Evolutionary conservation across 2,113 vertebrate genomes (phyloP).

Genomic region (Mobula birostris): DNA sequence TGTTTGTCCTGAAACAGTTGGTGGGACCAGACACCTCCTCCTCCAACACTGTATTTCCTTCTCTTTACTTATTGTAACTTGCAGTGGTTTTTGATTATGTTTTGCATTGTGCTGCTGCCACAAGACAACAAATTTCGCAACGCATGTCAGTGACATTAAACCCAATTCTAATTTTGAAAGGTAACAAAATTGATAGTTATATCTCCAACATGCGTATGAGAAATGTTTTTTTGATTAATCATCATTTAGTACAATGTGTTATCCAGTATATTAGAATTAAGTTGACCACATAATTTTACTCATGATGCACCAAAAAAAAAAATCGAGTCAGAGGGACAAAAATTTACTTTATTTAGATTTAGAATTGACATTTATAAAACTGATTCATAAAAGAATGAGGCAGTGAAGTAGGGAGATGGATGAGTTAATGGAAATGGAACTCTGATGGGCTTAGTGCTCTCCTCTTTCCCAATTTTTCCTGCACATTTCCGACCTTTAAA

Average conservation of each 20-base stretch:
- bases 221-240: neutral
- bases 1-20: too few species aligned
- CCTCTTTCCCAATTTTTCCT: neutral
- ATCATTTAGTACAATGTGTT: neutral
- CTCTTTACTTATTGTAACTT: neutral
- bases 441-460: neutral
- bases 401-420: neutral
- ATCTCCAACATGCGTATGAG: neutral
- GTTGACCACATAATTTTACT: neutral
- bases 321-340: neutral
- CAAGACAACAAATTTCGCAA: too few species aligned
- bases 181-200: neutral
- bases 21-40: neutral
- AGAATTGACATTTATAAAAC: neutral
- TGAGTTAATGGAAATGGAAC: neutral
- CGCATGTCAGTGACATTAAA: too few species aligned
- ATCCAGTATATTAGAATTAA: neutral
- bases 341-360: neutral
- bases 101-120: too few species aligned
- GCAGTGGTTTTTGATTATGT: neutral
- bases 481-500: neutral
- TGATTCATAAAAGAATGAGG: too few species aligned
- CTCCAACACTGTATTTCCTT: neutral
- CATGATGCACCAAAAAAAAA: neutral
- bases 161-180: too few species aligned